Evolutionary conservation across 2,888 invertebrate species (phyloP), one percentile per base, ranked within the genome.

Genomic region (Drosophila phalerata): DNA sequence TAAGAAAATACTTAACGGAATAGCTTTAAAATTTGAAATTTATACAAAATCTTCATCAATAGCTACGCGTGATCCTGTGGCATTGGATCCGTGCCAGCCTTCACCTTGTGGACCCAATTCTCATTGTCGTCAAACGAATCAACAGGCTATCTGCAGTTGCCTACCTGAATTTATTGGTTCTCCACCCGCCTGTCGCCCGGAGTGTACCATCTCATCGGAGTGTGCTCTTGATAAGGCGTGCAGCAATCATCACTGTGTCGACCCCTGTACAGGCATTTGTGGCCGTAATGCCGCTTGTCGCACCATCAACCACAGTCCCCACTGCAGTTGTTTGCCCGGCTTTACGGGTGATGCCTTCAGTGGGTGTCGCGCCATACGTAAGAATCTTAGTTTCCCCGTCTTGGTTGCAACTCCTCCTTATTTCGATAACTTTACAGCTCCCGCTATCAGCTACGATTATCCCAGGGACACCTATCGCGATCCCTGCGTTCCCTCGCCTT

Each of bases 241-340:
- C 81, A 94, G 94, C 32, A 94, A 94, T 89, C 94, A 94, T 53
- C 95, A 95, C 90, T 96, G 96, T 85, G 91, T 92, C 78, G 95
- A 95, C 86, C 95, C 95, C n/a, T 97, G 97, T 85, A 93, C 93
- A 0, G 96, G 95, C 64, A 93, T 95, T 1, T 98, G 98, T 90
- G 97, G 97, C 11, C 92, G 93, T 94, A 86, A 96, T 95, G 91
- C 96, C 94, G 88, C 88, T 6, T 92, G 92, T 51, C 86, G 83
- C 11, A 89, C 90, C 4, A 81, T 95, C 30, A 94, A 95, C 84
- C 97, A 97, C 87, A 95, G 95, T 65, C 96, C 96, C 0, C 95
- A 95, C 90, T 97, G 95, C 85, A 93, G 94, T n/a, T 96, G 96
- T 85, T 90, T 93, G 73, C 92, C 93, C 52, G 95, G 95, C 11